A percentile compares a stretch with the other conserved stretches of the same genome.
These are phyloP conservation scores for Enteromius mattozi DNA, from an alignment of 2,797 vertebrate species.

Conservation along the genomic window DNA sequence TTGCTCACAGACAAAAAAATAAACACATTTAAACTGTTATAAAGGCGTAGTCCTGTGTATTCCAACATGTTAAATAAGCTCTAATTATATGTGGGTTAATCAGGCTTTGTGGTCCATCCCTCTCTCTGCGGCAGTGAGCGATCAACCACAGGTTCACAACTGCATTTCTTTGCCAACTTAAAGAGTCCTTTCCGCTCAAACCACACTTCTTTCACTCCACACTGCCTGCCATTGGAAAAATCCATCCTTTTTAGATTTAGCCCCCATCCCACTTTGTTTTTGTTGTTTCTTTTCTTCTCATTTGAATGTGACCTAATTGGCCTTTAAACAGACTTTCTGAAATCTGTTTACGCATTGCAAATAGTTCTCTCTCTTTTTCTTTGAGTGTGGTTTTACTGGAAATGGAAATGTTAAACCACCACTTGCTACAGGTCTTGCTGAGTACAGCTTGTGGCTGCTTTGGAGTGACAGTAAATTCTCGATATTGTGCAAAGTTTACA, in stretches of 20 bases:
- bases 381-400: slow-evolving; percentile 12
- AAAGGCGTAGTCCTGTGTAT: slow-evolving; percentile 41
- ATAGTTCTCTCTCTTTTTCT: slow-evolving; percentile 4
- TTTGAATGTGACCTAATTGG: slow-evolving; percentile 34
- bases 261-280: slow-evolving; percentile 1
- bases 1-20: slow-evolving; percentile 25
- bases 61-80: slow-evolving; percentile 49
- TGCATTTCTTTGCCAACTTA: slow-evolving; percentile 24
- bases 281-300: slow-evolving; percentile 28
- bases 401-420: slow-evolving; percentile 26
- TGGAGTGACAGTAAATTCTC: slow-evolving; percentile 21
- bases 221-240: background rate
- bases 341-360: slow-evolving; percentile 13
- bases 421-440: slow-evolving; percentile 30
- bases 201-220: background rate
- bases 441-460: slow-evolving; percentile 32
- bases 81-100: slow-evolving; percentile 57
- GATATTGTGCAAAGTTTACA: slow-evolving; percentile 26
- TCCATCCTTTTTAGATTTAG: background rate
- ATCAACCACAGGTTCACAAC: slow-evolving; percentile 45
- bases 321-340: slow-evolving; percentile 37
- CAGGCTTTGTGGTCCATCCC: slow-evolving; percentile 33
- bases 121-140: slow-evolving; percentile 23
- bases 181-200: slow-evolving; percentile 23
- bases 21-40: slow-evolving; percentile 36